phyloP scores from a whole-genome alignment of 2,797 vertebrate genomes.

The Hyperoplus lanceolatus region DNA sequence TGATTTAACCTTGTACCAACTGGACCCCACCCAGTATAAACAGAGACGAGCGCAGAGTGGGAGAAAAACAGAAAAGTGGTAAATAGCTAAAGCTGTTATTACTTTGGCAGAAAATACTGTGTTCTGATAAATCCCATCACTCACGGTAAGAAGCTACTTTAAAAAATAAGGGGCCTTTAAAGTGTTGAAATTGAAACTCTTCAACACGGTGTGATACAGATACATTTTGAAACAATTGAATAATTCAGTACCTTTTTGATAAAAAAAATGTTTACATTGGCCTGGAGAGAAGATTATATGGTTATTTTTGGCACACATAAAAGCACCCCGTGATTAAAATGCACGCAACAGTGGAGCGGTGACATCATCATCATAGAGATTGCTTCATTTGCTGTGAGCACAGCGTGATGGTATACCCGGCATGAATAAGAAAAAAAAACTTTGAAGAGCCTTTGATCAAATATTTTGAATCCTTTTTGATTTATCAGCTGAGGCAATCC shows the following conservation, averaged over 20 bases:
- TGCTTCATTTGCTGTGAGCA: slow-evolving; percentile 16
- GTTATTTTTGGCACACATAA: slow-evolving; percentile 15
- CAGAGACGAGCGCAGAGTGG: neutral
- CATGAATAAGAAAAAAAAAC: neutral
- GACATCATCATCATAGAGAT: slow-evolving; percentile 5
- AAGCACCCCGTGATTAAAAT: slow-evolving; percentile 13
- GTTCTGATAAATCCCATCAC: neutral
- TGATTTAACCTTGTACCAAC: neutral
- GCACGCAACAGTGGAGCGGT: slow-evolving; percentile 20
- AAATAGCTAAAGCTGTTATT: too few species aligned
- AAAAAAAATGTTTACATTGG: neutral
- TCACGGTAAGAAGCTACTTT: neutral
- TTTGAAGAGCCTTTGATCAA: slow-evolving; percentile 11
- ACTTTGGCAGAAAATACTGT: too few species aligned
- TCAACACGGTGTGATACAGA: neutral
- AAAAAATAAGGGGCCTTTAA: neutral
- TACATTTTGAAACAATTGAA: slow-evolving; percentile 1
- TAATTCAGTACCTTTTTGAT: neutral
- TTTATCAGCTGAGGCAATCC: neutral
- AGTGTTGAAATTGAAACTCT: slow-evolving; percentile 6
- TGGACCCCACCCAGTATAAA: neutral
- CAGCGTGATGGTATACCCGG: neutral
- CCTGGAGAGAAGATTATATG: neutral
- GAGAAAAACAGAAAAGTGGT: neutral
- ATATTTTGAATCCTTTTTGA: slow-evolving; percentile 17